Evolutionary conservation across 2,797 vertebrate genomes (phyloP).

Genomic region (Nothura maculosa): DNA sequence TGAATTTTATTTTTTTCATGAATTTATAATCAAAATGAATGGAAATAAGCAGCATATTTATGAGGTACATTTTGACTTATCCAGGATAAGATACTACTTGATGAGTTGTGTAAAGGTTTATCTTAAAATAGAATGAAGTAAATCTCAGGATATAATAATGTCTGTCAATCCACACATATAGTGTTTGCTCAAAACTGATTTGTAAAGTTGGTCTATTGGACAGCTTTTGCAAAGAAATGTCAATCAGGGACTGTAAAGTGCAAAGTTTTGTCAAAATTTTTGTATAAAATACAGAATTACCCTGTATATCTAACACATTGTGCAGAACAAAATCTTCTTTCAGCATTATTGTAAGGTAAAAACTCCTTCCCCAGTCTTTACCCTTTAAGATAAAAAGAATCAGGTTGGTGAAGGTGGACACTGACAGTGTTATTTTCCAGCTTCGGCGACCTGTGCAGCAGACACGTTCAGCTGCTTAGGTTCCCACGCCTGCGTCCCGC

Average conservation of each 20-base stretch:
- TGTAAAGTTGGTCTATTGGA: background rate
- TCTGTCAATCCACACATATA: background rate
- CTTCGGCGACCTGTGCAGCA: constrained; percentile 90
- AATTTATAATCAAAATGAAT: background rate
- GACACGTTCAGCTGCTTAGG: constrained; percentile 92
- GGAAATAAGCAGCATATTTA: background rate
- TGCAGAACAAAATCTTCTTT: background rate
- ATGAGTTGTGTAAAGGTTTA: background rate
- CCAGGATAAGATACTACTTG: background rate
- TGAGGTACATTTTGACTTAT: background rate
- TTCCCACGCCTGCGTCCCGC: constrained; percentile 91
- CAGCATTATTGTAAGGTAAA: background rate
- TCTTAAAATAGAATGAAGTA: background rate
- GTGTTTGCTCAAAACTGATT: background rate
- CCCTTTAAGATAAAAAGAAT: fast-evolving
- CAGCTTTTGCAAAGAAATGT: background rate
- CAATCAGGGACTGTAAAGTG: background rate
- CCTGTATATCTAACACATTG: fast-evolving
- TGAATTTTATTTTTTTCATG: background rate
- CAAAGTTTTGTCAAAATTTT: background rate
- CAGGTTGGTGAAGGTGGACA: fast-evolving
- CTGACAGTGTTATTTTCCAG: constrained; percentile 65
- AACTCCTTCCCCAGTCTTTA: fast-evolving
- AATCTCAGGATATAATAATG: background rate
- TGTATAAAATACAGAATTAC: background rate